Percentiles rank a stretch among this genome's conserved stretches.
phyloP scores from a whole-genome alignment of 2,888 invertebrate species.

The Dolichomitus sp. region DNA sequence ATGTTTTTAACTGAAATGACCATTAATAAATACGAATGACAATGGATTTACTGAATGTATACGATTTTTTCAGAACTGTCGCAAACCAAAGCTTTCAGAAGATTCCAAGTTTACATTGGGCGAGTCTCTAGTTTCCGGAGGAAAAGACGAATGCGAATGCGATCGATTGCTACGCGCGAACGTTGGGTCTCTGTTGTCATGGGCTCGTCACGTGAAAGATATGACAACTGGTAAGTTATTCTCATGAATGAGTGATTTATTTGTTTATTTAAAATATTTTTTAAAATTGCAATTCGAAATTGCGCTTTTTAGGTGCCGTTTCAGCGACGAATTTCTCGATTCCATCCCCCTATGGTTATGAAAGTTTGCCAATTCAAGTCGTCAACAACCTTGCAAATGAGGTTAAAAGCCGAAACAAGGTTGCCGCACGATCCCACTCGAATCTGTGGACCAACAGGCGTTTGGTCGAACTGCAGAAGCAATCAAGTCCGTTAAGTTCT shows the following conservation, averaged over 20 bases:
- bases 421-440: constrained; percentile 36
- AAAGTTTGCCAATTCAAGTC: constrained; percentile 28
- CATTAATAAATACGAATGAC: neutral
- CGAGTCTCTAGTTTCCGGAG: constrained; percentile 42
- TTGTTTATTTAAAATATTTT: neutral
- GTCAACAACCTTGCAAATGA: constrained; percentile 54
- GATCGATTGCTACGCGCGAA: constrained; percentile 70
- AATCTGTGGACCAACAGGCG: constrained; percentile 55
- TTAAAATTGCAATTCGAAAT: neutral
- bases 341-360: constrained; percentile 59
- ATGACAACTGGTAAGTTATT: constrained; percentile 75
- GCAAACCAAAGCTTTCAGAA: constrained; percentile 2
- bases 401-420: constrained; percentile 33
- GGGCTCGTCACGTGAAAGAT: constrained; percentile 74
- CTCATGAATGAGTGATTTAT: neutral
- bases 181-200: constrained; percentile 71
- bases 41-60: neutral
- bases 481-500: constrained; percentile 5
- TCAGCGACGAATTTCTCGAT: constrained; percentile 71
- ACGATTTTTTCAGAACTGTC: constrained; percentile 33
- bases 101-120: constrained; percentile 39
- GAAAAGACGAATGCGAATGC: constrained; percentile 72
- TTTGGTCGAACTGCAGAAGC: constrained; percentile 59
- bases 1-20: constrained; percentile 22
- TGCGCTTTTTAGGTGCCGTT: constrained; percentile 63